A percentile compares a stretch with the other conserved stretches of the same genome.
Conservation (phyloP, 2,797 vertebrate genomes). For the Euthynnus affinis region DNA sequence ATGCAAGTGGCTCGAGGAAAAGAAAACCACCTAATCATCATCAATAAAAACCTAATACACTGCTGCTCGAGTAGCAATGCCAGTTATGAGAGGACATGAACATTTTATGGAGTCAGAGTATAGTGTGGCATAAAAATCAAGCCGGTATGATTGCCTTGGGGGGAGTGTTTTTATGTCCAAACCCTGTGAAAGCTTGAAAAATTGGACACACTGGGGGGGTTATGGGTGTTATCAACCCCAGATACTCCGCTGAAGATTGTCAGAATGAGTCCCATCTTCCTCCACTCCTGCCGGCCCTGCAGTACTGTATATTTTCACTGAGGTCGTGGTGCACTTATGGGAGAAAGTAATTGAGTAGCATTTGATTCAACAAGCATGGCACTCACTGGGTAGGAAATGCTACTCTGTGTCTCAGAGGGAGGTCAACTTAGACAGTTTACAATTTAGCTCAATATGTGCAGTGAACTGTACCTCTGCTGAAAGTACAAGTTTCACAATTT, state of each 20-base stretch:
- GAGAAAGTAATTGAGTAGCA: constrained; percentile 61
- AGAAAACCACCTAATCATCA: constrained; percentile 62
- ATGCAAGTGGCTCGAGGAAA: constrained; percentile 46
- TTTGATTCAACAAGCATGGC: constrained; percentile 58
- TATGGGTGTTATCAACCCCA: constrained; percentile 59
- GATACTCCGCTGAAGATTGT: constrained; percentile 51
- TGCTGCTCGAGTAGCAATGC: constrained; percentile 55
- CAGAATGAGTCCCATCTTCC: constrained; percentile 50
- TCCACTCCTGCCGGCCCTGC: constrained; percentile 25
- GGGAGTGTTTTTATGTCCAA: constrained; percentile 60
- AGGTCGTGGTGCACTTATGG: constrained; percentile 43
- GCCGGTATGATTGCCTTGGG: constrained; percentile 47
- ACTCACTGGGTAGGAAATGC: constrained; percentile 37
- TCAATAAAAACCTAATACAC: constrained; percentile 71
- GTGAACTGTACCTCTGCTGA: constrained; percentile 2
- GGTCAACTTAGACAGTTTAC: constrained; percentile 51
- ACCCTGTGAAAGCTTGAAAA: constrained; percentile 61
- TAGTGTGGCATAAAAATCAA: constrained; percentile 71
- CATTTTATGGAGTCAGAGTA: constrained; percentile 75
- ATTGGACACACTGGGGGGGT: constrained; percentile 53
- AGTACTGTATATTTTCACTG: constrained; percentile 35
- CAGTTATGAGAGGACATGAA: constrained; percentile 68
- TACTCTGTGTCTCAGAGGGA: constrained; percentile 41
- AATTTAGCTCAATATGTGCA: constrained; percentile 37
- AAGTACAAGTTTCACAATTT: constrained; percentile 27